Conservation (phyloP, 2,888 invertebrate genomes). For the Pecten maximus region DNA sequence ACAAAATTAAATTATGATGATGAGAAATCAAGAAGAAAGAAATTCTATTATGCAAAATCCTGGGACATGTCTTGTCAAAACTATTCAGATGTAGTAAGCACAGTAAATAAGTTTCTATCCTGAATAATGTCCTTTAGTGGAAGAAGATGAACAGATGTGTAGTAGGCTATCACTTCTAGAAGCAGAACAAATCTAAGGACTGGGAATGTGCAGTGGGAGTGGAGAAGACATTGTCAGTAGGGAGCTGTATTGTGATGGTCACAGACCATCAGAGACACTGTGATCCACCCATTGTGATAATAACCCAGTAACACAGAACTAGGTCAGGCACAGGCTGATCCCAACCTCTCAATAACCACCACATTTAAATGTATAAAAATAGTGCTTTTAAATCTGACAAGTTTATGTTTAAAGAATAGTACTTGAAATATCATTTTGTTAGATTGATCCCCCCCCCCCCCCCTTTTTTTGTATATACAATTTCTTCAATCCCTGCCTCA, state of each 20-base stretch:
- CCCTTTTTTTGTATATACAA: not conserved
- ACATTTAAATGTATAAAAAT: constrained; percentile 2
- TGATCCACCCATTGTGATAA: constrained; percentile 9
- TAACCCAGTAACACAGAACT: not conserved
- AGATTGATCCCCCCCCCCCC: not conserved
- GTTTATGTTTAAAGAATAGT: not conserved
- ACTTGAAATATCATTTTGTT: not conserved
- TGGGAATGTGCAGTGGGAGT: constrained; percentile 24
- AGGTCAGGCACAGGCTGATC: constrained; percentile 10
- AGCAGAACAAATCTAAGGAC: not conserved
- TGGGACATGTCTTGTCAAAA: not conserved
- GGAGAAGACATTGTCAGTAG: constrained; percentile 20
- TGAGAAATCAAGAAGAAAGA: not conserved
- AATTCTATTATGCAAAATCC: not conserved
- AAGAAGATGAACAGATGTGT: not conserved
- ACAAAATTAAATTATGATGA: not conserved
- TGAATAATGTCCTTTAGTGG: not conserved
- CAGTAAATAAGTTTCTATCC: not conserved
- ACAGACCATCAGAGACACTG: constrained; percentile 13
- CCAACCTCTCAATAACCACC: not conserved
- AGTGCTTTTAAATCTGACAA: not conserved
- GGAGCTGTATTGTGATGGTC: constrained; percentile 6
- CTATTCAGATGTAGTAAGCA: not conserved
- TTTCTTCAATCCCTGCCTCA: not conserved
- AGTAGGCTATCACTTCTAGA: not conserved